Conservation (phyloP, 2,797 vertebrate genomes). For the Sardinella longiceps region DNA sequence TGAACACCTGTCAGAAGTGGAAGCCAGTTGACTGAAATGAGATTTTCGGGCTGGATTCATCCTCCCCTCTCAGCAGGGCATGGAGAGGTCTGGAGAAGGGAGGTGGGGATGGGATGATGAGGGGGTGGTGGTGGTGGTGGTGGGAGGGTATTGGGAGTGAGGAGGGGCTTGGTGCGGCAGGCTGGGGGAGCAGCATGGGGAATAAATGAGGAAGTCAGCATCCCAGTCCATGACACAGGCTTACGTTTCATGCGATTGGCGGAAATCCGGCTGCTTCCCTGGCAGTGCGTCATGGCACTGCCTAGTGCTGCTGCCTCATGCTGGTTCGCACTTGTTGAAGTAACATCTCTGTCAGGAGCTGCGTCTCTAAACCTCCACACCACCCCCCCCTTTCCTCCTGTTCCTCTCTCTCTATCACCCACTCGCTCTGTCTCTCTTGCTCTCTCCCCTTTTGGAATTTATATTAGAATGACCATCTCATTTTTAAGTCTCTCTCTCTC, state of each 20-base stretch:
- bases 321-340: conserved; percentile 64
- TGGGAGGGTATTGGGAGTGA: background rate
- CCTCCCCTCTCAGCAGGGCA: conserved; percentile 40
- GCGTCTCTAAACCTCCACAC: conserved; percentile 27
- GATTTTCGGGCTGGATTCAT: conserved; percentile 59
- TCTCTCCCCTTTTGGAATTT: too few relatives aligned
- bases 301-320: conserved; percentile 36
- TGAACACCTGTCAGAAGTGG: conserved; percentile 51
- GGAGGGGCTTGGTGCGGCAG: background rate
- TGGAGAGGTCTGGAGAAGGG: background rate
- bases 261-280: conserved; percentile 1
- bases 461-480: too few relatives aligned
- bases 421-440: too few relatives aligned
- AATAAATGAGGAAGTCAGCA: conserved; percentile 27
- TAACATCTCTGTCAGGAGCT: conserved; percentile 57
- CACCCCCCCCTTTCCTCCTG: too few relatives aligned
- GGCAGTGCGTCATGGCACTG: conserved; percentile 29
- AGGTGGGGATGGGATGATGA: background rate
- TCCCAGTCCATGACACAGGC: background rate
- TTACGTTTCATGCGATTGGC: background rate
- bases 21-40: conserved; percentile 45
- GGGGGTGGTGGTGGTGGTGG: background rate
- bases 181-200: conserved; percentile 27
- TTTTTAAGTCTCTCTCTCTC: too few relatives aligned
- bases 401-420: too few relatives aligned